A percentile compares a stretch with the other conserved stretches of the same genome.
Conservation (phyloP, 2,888 invertebrate genomes). For the Limnephilus auricula region DNA sequence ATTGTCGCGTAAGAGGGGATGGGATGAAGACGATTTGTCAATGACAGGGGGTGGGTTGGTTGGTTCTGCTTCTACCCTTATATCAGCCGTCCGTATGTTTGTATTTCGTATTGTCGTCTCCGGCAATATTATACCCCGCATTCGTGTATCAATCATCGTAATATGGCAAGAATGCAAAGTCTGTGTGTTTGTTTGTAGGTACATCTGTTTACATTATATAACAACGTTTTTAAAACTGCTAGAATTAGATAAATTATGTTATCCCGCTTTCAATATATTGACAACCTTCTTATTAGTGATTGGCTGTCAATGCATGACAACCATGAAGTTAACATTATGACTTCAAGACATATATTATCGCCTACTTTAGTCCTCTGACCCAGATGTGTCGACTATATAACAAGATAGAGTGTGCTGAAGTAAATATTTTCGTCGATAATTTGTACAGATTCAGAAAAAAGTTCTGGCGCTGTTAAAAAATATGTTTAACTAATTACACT, state of each 20-base stretch:
- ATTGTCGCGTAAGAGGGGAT: constrained; percentile 61
- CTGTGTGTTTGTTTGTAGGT: background rate
- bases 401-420: too few relatives aligned
- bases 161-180: background rate
- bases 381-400: too few relatives aligned
- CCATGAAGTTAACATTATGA: too few relatives aligned
- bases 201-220: background rate
- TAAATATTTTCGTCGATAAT: too few relatives aligned
- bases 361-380: too few relatives aligned
- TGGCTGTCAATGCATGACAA: too few relatives aligned
- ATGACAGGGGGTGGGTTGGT: constrained; percentile 54
- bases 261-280: too few relatives aligned
- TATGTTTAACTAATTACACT: too few relatives aligned
- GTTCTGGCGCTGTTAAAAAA: too few relatives aligned
- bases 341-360: too few relatives aligned
- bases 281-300: too few relatives aligned
- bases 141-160: background rate
- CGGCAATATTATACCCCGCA: constrained; percentile 5
- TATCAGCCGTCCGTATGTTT: constrained; percentile 15
- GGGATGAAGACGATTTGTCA: constrained; percentile 65
- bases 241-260: background rate
- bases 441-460: too few relatives aligned
- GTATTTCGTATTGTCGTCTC: constrained; percentile 29
- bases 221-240: background rate
- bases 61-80: constrained; percentile 48